A percentile compares a stretch with the other conserved stretches of the same genome.
phyloP scores from a whole-genome alignment of 2,888 invertebrate species.

The Clostera curtula region DNA sequence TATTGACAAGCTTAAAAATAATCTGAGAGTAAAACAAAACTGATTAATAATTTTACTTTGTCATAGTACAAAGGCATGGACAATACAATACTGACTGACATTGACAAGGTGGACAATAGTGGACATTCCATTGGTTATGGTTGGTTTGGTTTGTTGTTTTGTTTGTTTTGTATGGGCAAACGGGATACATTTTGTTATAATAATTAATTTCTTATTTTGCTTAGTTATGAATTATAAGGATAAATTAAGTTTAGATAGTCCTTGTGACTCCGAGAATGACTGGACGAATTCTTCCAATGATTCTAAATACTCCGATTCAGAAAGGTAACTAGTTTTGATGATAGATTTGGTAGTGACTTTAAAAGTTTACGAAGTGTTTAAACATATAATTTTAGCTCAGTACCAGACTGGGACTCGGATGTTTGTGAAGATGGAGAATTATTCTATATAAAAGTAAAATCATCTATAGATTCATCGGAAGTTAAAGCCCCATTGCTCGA shows the following conservation, averaged over 20 bases:
- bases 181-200: too few species aligned
- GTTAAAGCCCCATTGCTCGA: constrained; percentile 48
- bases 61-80: too few species aligned
- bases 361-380: too few species aligned
- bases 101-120: too few species aligned
- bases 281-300: constrained; percentile 63
- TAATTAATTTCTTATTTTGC: constrained; percentile 1
- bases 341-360: too few species aligned
- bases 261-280: constrained; percentile 62
- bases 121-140: too few species aligned
- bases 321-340: constrained; percentile 61
- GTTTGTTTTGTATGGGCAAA: too few species aligned
- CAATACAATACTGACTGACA: too few species aligned
- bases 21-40: too few species aligned
- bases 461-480: constrained; percentile 18
- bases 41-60: too few species aligned
- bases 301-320: constrained; percentile 76
- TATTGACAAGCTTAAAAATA: too few species aligned
- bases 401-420: constrained; percentile 81
- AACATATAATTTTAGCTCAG: constrained; percentile 67
- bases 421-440: constrained; percentile 79
- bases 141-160: background rate
- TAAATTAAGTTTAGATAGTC: constrained; percentile 49
- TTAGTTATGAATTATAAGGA: constrained; percentile 40
- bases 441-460: constrained; percentile 77